Base-by-base conservation (phyloP, 1,140 invertebrate species). In the Dolichoris vasculosae region DNA sequence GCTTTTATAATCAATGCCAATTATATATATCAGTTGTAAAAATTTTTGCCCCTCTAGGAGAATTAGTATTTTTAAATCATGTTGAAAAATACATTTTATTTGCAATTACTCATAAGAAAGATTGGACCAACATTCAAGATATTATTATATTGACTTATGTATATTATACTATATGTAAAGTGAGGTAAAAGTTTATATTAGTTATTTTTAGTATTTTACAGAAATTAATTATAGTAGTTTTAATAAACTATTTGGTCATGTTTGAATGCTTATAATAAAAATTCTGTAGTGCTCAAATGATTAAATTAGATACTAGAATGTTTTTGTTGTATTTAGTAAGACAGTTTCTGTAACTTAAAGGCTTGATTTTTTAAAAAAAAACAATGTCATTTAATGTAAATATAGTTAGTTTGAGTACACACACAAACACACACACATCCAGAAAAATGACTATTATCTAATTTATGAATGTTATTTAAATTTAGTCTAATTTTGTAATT, bases 151-250 rank as follows among this genome's bases (percentile, higher is more conserved):
- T 90, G 6, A 85, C 77, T 20, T 38, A 51, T 2, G 83, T 90
- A 0, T 90, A 88, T 71, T 30, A 64, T 38, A 77, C 77, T 15
- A 88, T 90, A 43, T 90, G 87, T 51, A 85, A 90, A 84, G 64
- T 55, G 11, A 90, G 88, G 90, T 90, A 84, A n/a, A n/a, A n/a
- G n/a, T 59, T 84, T 75, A 26, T 78, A 76, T 32, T 2, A 59
- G 26, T 59, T 26, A 59, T 59, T 59, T 84, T 32, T 82, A 46
- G 40, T 43, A 40, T 3, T 73, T 43, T 26, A 2, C 13, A 69
- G 38, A 13, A n/a, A 9, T n/a, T 8, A 1, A 26, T 13, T 69
- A 26, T 30, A 63, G 7, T n/a, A 7, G 38, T 13, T 17, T 32
- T 69, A 46, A 46, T 46, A 15, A 35, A 69, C 2, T 69, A n/a